Evolutionary conservation across 2,113 vertebrate genomes (phyloP).

Genomic region (Rissa tridactyla): DNA sequence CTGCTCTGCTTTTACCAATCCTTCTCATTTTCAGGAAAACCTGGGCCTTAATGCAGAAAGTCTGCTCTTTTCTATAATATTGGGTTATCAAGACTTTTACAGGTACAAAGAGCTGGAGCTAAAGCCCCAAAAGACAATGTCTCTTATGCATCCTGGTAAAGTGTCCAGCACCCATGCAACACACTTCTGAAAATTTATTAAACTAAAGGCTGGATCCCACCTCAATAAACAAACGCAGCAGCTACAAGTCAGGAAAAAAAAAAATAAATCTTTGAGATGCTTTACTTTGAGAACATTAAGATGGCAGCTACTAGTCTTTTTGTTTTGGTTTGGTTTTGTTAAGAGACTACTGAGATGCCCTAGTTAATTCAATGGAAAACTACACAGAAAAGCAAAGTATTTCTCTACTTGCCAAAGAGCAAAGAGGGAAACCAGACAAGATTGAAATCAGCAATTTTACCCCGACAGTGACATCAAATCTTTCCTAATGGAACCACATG

Average conservation of each 20-base stretch:
- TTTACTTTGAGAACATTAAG: background rate
- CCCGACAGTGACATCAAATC: conserved; percentile 30
- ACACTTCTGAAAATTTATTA: background rate
- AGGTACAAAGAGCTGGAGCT: background rate
- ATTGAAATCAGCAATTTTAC: conserved; percentile 23
- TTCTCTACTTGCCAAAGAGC: background rate
- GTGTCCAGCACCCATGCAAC: background rate
- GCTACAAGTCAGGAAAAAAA: background rate
- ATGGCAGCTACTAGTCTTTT: background rate
- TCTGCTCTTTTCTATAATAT: background rate
- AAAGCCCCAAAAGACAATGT: background rate
- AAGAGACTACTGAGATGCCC: background rate
- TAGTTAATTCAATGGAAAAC: conserved; percentile 11
- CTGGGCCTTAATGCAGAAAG: fast-evolving
- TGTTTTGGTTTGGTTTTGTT: background rate
- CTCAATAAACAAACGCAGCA: background rate
- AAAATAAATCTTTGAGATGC: background rate
- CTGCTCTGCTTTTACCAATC: background rate
- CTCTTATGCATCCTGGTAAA: background rate
- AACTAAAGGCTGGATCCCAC: background rate
- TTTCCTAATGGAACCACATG: conserved; percentile 26
- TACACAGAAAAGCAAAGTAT: background rate
- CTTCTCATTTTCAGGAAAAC: background rate
- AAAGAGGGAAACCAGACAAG: conserved; percentile 32
- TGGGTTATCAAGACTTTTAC: background rate